These are phyloP conservation scores for Caerostris darwini DNA, from an alignment of 1,140 invertebrate genomes.

Conservation along the genomic window DNA sequence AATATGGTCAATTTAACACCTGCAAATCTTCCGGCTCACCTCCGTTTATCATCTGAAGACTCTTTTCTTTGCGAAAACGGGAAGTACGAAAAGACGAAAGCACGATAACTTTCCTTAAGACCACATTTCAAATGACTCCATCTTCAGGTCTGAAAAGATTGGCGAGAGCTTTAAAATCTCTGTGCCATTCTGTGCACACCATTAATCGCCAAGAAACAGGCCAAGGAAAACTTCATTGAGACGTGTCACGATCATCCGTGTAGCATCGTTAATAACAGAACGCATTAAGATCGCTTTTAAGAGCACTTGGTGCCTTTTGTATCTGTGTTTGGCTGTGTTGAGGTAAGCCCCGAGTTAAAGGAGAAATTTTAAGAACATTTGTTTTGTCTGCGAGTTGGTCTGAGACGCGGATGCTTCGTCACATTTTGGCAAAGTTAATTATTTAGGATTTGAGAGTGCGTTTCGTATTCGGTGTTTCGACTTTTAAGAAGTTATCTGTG, in stretches of 20 bases:
- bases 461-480: neutral
- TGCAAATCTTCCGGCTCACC: slow-evolving; percentile 2
- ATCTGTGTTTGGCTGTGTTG: slow-evolving; percentile 46
- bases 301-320: neutral
- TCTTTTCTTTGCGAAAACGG: neutral
- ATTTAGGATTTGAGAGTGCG: neutral
- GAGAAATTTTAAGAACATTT: slow-evolving; percentile 56
- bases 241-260: slow-evolving; percentile 57
- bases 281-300: slow-evolving; percentile 62
- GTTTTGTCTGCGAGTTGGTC: neutral
- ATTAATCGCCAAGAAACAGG: slow-evolving; percentile 19
- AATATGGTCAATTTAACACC: slow-evolving; percentile 7
- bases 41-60: slow-evolving; percentile 29
- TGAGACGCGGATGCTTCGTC: neutral
- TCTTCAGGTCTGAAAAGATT: slow-evolving; percentile 24
- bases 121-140: slow-evolving; percentile 59
- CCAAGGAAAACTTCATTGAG: slow-evolving; percentile 56
- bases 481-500: neutral
- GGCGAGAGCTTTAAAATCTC: slow-evolving; percentile 46
- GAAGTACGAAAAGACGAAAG: slow-evolving; percentile 26
- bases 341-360: slow-evolving; percentile 30
- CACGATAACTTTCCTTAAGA: slow-evolving; percentile 63
- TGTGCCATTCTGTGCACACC: neutral
- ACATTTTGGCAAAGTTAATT: slow-evolving; percentile 2
- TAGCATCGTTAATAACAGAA: slow-evolving; percentile 55